Evolutionary conservation across 2,113 vertebrate species (phyloP).

Genomic region (Xiphophorus maculatus): DNA sequence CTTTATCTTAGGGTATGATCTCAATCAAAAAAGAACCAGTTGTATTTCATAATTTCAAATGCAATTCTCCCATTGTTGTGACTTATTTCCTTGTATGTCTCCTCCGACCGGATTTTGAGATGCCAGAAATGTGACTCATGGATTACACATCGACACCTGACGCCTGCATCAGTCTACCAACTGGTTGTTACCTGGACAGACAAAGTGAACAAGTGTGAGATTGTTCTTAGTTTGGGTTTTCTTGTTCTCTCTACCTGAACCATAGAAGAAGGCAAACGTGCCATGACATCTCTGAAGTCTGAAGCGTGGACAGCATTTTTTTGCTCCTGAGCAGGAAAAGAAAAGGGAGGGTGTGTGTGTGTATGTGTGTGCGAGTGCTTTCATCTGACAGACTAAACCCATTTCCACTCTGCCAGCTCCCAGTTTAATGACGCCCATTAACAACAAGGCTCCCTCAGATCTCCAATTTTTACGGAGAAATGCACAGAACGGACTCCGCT

Average conservation of each 20-base stretch:
- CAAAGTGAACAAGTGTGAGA: not conserved
- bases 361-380: constrained; percentile 2
- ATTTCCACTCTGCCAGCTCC: constrained; percentile 49
- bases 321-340: not conserved
- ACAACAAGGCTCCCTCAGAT: constrained; percentile 46
- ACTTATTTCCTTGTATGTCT: no score
- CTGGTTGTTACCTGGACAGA: not conserved
- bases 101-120: not conserved
- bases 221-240: not conserved
- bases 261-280: not conserved
- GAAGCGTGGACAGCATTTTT: constrained; percentile 27
- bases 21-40: not conserved
- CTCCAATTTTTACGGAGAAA: constrained; percentile 49
- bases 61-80: not conserved
- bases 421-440: constrained; percentile 55
- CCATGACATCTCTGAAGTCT: constrained; percentile 37
- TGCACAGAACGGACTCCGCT: constrained; percentile 49
- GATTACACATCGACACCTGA: not conserved
- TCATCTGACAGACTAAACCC: constrained; percentile 47
- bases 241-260: constrained; percentile 7
- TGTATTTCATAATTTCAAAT: not conserved
- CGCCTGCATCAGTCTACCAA: not conserved
- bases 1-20: no score
- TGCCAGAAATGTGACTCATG: constrained; percentile 1
- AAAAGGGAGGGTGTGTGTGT: not conserved